Conservation (phyloP, 2,888 invertebrate genomes). For the Tyria jacobaeae region DNA sequence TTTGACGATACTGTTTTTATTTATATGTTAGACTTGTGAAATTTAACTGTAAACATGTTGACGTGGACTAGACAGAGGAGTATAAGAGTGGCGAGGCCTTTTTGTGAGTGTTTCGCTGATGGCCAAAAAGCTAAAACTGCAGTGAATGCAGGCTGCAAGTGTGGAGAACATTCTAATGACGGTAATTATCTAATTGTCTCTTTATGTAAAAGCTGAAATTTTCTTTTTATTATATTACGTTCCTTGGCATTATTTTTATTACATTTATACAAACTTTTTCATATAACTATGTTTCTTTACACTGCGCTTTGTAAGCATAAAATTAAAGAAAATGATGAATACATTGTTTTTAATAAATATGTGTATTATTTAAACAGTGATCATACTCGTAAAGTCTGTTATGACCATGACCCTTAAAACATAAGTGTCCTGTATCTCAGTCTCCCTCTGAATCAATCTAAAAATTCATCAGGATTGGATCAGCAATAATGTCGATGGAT, state of each 20-base stretch:
- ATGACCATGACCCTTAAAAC: no score
- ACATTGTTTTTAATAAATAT: no score
- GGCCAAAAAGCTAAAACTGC: slow-evolving; percentile 53
- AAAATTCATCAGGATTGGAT: no score
- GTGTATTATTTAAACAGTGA: no score
- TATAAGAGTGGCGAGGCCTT: slow-evolving; percentile 61
- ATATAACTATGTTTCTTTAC: no score
- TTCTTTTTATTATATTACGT: background rate
- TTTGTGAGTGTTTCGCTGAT: slow-evolving; percentile 71
- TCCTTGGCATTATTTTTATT: background rate
- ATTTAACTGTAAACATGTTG: slow-evolving; percentile 27
- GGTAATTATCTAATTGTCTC: slow-evolving; percentile 8
- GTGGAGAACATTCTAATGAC: slow-evolving; percentile 84
- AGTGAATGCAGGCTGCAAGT: slow-evolving; percentile 70
- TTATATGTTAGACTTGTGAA: slow-evolving; percentile 6
- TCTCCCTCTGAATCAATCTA: no score
- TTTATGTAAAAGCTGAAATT: background rate
- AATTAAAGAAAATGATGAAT: no score
- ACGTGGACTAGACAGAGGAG: slow-evolving; percentile 25
- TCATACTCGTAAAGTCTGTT: no score
- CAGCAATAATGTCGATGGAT: no score
- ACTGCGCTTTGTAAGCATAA: no score
- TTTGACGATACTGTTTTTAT: slow-evolving; percentile 4
- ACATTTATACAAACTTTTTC: background rate
- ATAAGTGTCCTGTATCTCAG: no score